Evolutionary conservation across 2,888 invertebrate genomes (phyloP).

Genomic region (Philereme transversata): DNA sequence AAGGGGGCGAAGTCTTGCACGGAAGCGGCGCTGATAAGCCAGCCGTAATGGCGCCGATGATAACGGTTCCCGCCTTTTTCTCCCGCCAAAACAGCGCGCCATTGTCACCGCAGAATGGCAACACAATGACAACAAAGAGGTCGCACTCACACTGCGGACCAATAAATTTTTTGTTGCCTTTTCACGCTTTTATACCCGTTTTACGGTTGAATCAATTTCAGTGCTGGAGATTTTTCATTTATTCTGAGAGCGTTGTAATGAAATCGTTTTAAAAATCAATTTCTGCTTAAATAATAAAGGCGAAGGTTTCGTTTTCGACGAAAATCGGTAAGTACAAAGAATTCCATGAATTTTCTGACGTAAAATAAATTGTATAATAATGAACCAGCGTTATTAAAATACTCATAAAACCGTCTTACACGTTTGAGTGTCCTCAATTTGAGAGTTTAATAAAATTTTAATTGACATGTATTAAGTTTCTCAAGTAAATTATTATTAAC

Average conservation of each 20-base stretch:
- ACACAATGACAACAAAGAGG: conserved; percentile 65
- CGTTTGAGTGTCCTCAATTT: conserved; percentile 63
- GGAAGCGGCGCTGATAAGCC: conserved; percentile 80
- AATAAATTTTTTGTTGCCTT: conserved; percentile 67
- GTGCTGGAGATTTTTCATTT: conserved; percentile 23
- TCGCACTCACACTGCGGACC: conserved; percentile 59
- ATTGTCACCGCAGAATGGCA: conserved; percentile 71
- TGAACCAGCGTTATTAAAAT: conserved; percentile 64
- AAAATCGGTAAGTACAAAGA: conserved; percentile 7
- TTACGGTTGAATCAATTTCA: conserved; percentile 48
- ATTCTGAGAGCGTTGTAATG: conserved; percentile 21
- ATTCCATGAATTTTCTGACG: conserved; percentile 7
- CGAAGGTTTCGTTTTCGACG: conserved; percentile 6
- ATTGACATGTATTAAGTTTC: conserved; percentile 81
- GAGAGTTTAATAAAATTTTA: conserved; percentile 77
- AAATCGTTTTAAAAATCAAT: conserved; percentile 16
- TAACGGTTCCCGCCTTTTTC: conserved; percentile 83
- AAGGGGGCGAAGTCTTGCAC: conserved; percentile 74
- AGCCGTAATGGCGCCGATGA: conserved; percentile 79
- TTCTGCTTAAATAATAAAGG: conserved; percentile 16
- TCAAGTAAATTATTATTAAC: conserved; percentile 74
- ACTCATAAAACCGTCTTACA: conserved; percentile 69
- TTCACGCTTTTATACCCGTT: conserved; percentile 54
- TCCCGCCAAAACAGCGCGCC: conserved; percentile 78
- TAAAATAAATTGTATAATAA: conserved; percentile 29